These are phyloP conservation scores for Lepus oiostolus DNA, from an alignment of 2,797 vertebrate species.

Conservation along the genomic window DNA sequence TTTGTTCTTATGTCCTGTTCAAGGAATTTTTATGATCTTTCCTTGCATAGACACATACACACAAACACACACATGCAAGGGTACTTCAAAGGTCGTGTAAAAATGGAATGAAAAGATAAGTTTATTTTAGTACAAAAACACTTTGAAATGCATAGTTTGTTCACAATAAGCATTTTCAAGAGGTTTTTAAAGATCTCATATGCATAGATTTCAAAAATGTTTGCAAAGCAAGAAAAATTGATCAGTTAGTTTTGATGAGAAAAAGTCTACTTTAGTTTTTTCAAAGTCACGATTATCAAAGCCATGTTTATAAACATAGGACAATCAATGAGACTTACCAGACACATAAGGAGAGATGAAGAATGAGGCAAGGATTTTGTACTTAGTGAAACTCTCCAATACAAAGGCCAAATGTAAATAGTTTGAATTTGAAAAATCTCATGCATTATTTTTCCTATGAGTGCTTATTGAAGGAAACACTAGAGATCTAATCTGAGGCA, in stretches of 20 bases:
- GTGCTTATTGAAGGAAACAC: background rate
- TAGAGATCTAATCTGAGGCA: background rate
- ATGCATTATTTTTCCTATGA: background rate
- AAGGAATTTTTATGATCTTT: background rate
- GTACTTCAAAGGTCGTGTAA: no score
- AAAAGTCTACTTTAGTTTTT: background rate
- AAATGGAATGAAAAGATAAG: no score
- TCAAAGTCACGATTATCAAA: background rate
- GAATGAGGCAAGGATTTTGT: background rate
- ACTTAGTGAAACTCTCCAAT: background rate
- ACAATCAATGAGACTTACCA: background rate
- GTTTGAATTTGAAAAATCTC: background rate
- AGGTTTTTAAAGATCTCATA: no score
- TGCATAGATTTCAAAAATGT: no score
- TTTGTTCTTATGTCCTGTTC: background rate
- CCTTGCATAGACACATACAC: background rate
- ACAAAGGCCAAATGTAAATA: background rate
- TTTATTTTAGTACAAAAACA: no score
- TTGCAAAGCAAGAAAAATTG: background rate
- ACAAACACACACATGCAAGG: background rate
- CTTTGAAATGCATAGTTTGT: no score
- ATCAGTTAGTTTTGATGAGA: background rate
- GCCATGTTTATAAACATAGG: no score
- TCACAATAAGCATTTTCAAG: no score
- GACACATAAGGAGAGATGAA: background rate